Evolutionary conservation across 2,888 invertebrate genomes (phyloP), one percentile per base, ranked within the genome.

Genomic region (Frankliniella fusca): DNA sequence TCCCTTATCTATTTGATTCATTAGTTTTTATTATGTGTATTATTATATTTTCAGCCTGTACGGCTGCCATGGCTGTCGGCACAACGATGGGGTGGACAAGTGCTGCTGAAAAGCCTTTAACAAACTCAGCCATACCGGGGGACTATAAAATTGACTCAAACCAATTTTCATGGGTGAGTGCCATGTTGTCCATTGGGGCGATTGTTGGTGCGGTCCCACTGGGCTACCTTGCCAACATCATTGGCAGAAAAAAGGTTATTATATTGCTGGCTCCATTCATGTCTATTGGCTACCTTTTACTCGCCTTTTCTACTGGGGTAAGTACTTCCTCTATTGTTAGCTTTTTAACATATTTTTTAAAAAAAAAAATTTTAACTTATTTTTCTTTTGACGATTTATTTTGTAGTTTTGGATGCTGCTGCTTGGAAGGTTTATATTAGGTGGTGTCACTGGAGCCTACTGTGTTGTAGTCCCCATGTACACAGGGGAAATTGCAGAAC

Each of bases 401-500:
- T 11, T 27, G 0, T 76, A 10, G 70, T 0, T 76, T 23, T 23
- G 23, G 27, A 27, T 76, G 70, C 27, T 76, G 27, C 27, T 10
- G 23, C 12, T 76, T 11, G 70, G 11, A 27, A 23, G 70, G 12
- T 76, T 76, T 27, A 76, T 76, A 10, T 27, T 76, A 23, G 70
- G 70, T 11, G 70, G 23, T 2, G 70, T 76, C 8, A 76, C 70
- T 49, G 96, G 96, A 38, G 94, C 95, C 0, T 94, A 94, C 86
- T 95, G 95, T 85, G 92, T 95, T 27, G 93, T 94, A 0, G 94
- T 94, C 0, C 97, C 97, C 0, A 91, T 96, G 84, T 96, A 95
- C 87, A 94, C 93, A 9, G 93, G 93, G 79, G 98, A 98, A 90
- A 95, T 96, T 80, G 92, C 96, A 0, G 93, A 96, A 85, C 94